Base-by-base conservation (phyloP, 2,797 vertebrate genomes). In the Mallotus villosus region DNA sequence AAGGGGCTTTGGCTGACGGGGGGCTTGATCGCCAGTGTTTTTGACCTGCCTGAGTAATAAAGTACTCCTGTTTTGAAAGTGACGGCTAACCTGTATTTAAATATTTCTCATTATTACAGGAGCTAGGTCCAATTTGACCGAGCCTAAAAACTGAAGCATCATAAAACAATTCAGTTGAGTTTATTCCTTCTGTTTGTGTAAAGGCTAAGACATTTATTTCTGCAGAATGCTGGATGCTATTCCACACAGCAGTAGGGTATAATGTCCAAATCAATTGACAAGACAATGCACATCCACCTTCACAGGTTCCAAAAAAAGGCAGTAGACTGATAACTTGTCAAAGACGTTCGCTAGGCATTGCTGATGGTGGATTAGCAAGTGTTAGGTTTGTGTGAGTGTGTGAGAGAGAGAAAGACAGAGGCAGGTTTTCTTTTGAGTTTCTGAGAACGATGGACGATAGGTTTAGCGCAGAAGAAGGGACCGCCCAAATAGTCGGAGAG, bases 221-320 rank as follows among this genome's bases (percentile, higher is more conserved):
- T 11, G 34, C 16, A 19, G 21, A 37, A 11, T 27, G 25, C 46
- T 53, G 17, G 25, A 29, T 29, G 49, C 25, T 4, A 17, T 5
- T 29, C 17, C 19, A 24, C 14, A 67, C 24, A 29, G 24, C 66
- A 53, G 25, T 25, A 29, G 67, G 11, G 27, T 11, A 68, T 68
- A 19, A 67, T 32, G n/a, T 14, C 66, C 25, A 68, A 68, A 57
- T 57, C 67, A 34, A 32, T 68, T 68, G 51, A 34, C 11, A 34
- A 67, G 64, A 51, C 53, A 34, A 19, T 16, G 19, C 25, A 58
- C 67, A 34, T 22, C 51, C 53, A n/a, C 25, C 53, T 34, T 34
- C 67, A 68, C 17, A 57, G 24, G 16, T 25, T 25, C 12, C 25
- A 5, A n/a, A 34, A 68, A 4, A 34, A 32, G n/a, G 25, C 25